Conservation (phyloP, 2,888 invertebrate genomes). For the Xanthorhoe designata region DNA sequence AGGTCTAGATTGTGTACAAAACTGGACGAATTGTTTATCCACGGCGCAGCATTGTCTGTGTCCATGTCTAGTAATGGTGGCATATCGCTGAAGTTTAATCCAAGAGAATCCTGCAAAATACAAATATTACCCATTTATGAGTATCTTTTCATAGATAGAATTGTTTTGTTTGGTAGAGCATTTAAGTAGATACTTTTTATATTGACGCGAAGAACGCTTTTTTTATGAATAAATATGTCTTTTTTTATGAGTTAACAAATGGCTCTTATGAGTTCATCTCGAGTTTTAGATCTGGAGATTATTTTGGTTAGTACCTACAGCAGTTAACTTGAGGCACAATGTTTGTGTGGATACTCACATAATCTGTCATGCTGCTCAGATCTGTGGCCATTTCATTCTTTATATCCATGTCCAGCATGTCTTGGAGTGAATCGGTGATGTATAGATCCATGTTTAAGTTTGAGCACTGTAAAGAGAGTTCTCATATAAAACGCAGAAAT, state of each 20-base stretch:
- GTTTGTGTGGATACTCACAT: slow-evolving; percentile 65
- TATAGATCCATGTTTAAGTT: slow-evolving; percentile 87
- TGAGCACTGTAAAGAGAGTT: slow-evolving; percentile 63
- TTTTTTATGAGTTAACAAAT: too few species aligned
- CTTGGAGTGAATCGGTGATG: slow-evolving; percentile 91
- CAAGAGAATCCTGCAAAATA: slow-evolving; percentile 83
- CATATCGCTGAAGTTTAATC: slow-evolving; percentile 87
- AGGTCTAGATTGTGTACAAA: slow-evolving; percentile 89
- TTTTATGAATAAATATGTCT: too few species aligned
- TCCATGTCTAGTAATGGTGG: slow-evolving; percentile 88
- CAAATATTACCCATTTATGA: not conserved
- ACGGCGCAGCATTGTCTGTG: slow-evolving; percentile 86
- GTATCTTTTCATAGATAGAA: too few species aligned
- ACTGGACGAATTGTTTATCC: slow-evolving; percentile 87
- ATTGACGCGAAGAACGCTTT: too few species aligned
- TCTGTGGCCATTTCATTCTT: slow-evolving; percentile 94
- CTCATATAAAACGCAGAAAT: not conserved
- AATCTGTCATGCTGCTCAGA: slow-evolving; percentile 89
- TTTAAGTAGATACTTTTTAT: too few species aligned
- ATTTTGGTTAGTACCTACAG: too few species aligned
- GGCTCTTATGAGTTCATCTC: too few species aligned
- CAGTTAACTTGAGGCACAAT: too few species aligned
- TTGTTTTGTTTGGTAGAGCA: too few species aligned
- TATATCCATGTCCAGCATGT: slow-evolving; percentile 96
- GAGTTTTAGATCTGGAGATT: too few species aligned